phyloP scores from a whole-genome alignment of 2,888 invertebrate genomes.

The Tetragnatha montana region DNA sequence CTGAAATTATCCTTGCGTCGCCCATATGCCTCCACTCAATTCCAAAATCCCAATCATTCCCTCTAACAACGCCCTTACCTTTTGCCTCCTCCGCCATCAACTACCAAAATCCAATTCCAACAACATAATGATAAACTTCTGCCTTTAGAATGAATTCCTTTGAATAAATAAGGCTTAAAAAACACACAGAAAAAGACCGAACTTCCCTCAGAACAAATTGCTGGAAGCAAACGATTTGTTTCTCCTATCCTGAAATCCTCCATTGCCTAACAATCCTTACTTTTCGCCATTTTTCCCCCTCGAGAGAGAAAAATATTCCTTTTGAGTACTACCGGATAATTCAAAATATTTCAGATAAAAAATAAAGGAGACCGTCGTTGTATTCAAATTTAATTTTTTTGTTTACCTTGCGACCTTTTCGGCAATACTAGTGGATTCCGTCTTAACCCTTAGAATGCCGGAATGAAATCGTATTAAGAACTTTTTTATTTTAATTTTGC shows the following conservation, averaged over 20 bases:
- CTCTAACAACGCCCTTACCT: neutral
- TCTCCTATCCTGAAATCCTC: neutral
- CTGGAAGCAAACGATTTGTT: constrained; percentile 15
- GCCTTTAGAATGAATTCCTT: neutral
- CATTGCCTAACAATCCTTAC: neutral
- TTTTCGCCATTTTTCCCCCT: constrained; percentile 8
- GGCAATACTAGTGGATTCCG: constrained; percentile 5
- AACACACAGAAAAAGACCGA: neutral
- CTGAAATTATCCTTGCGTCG: neutral
- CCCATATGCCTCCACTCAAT: neutral
- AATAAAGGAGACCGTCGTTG: neutral
- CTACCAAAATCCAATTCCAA: neutral
- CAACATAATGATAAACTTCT: neutral
- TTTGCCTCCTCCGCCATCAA: neutral
- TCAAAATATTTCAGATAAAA: constrained; percentile 16
- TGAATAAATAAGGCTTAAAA: neutral
- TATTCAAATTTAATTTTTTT: neutral
- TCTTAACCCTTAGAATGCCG: too few species aligned
- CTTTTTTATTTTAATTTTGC: neutral
- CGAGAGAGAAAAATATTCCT: neutral
- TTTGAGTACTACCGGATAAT: constrained; percentile 4
- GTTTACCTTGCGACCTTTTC: neutral
- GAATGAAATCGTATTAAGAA: constrained; percentile 3
- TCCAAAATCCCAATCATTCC: neutral
- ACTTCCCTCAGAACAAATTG: constrained; percentile 5